Base-by-base conservation (phyloP, 2,888 invertebrate species). In the Phyllotreta striolata region DNA sequence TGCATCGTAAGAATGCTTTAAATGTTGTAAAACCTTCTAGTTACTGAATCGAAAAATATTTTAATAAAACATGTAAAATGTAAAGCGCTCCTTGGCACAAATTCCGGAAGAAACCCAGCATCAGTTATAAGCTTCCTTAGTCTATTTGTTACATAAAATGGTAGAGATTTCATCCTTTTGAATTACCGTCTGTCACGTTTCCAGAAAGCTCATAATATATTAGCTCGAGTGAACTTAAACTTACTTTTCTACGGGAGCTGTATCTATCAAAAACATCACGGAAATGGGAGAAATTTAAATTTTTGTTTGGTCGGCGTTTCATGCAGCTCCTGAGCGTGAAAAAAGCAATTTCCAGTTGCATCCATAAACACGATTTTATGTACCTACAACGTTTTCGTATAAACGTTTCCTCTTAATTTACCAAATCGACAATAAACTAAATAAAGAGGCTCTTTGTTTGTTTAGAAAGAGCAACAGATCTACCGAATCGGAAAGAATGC, bases 381-480 rank as follows among this genome's bases (percentile, higher is more conserved):
- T 49, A 13, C 49, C 10, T 12, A 34, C 24, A 47, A 47, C 34
- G 24, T 49, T 49, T 49, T 35, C 24, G 35, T 49, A 6, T 49
- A 49, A 49, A 34, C 24, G 4, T 24, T 3, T 24, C 24, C 24
- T 24, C 24, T 24, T 24, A 24, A 24, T 24, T 24, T 24, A 24
- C 2, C 24, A 24, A 24, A 24, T 1, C 24, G 24, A 24, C 4
- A 4, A 24, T 24, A 24, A 24, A 44, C 14, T 6, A 13, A 40
- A n/a, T 39, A 6, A 7, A 46, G 5, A 10, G 9, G 24, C 1
- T 24, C 5, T 47, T 47, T 47, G 47, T 47, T 47, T 47, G 82
- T 84, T 5, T 79, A 91, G 91, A 73, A 89, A 87, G 78, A 86
- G 86, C 70, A 90, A 91, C 74, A 84, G 88, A 57, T 85, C 88